Percentiles rank a stretch among this genome's conserved stretches.
These are phyloP conservation scores for Encarsia formosa DNA, from an alignment of 2,888 invertebrate species.

Conservation along the genomic window DNA sequence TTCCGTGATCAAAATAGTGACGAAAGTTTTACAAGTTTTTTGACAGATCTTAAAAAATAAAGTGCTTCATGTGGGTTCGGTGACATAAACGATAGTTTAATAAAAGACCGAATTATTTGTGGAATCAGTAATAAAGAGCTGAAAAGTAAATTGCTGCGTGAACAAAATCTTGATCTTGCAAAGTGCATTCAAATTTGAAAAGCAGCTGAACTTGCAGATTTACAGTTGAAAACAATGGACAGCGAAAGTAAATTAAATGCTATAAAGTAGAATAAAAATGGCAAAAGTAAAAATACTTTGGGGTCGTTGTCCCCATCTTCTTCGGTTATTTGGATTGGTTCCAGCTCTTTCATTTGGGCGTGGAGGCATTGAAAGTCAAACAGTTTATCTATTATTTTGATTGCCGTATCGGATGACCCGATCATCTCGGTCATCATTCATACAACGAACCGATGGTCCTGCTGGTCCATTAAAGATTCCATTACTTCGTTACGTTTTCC, in stretches of 20 bases:
- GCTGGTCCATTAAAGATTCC: no score
- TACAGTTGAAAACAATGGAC: conserved; percentile 20
- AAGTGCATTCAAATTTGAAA: conserved; percentile 27
- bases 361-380: no score
- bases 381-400: no score
- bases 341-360: no score
- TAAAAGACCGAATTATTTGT: conserved; percentile 30
- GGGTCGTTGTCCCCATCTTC: no score
- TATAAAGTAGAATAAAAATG: background rate
- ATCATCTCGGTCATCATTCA: no score
- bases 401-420: no score
- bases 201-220: conserved; percentile 29
- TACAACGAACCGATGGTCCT: no score
- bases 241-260: background rate
- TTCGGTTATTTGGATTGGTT: no score
- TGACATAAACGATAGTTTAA: conserved; percentile 28
- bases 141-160: conserved; percentile 30
- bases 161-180: conserved; percentile 26
- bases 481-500: no score
- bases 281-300: background rate
- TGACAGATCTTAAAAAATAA: conserved; percentile 31
- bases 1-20: conserved; percentile 20
- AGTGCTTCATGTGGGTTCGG: conserved; percentile 32
- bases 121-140: conserved; percentile 27
- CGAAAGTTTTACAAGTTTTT: conserved; percentile 29